Evolutionary conservation across 2,113 vertebrate species (phyloP), one percentile per base, ranked within the genome.

Genomic region (Gracilinanus agilis): DNA sequence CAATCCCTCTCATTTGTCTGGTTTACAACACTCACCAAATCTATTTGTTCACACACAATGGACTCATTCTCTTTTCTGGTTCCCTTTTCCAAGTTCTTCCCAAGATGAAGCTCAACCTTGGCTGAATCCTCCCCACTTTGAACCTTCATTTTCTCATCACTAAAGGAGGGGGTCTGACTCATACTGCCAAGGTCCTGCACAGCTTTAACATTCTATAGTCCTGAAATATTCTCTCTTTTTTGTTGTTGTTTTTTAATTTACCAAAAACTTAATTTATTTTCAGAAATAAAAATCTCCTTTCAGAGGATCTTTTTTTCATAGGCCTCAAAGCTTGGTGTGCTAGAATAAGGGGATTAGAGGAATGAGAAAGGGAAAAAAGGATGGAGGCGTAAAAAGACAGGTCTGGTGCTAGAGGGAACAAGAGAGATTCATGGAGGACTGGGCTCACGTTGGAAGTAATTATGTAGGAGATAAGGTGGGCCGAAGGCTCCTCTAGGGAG

Each of bases 211-310:
- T 49, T 49, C 49, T 49, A 49, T 49, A 49, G 49, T 5, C 49
- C 5, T 49, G 49, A 49, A 49, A 49, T 49, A 49, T 49, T 5
- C 49, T 49, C 49, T 49, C 49, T 49, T 49, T n/a, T 49, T 5
- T 49, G 49, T 91, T 58, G 27, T 67, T 90, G 92, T 95, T 92
- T 24, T 58, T 96, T 92, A 89, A 97, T 96, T 97, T 97, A 96
- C 95, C 29, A 96, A 97, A 97, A 96, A 92, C 54, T 95, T 97
- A 97, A 98, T 95, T 97, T 97, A 98, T 96, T 97, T 56, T 97
- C 94, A 67, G 95, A 95, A 96, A 98, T 97, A 96, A 97, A 98
- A 94, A 27, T 55, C 94, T 96, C 94, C 95, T 93, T 90, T 75
- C 94, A 95, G 53, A 24, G 55, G 53, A 53, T 0, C 27, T 55